Conservation (phyloP, 2,797 vertebrate species). For the Cetoscarus ocellatus region DNA sequence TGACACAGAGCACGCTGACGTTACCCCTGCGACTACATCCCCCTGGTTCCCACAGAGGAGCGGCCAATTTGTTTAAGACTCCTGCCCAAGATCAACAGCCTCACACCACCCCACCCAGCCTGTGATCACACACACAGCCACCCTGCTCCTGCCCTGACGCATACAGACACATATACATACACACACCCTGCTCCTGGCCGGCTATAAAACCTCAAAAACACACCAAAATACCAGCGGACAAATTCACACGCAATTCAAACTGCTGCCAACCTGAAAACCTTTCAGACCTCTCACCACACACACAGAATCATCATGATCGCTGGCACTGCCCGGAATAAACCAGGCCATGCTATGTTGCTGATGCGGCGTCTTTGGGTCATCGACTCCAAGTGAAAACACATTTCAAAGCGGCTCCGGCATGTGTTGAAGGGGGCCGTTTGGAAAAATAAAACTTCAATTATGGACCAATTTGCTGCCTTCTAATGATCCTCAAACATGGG, state of each 20-base stretch:
- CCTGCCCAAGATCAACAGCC: conserved; percentile 74
- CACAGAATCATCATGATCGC: conserved; percentile 29
- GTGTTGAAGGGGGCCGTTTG: conserved; percentile 20
- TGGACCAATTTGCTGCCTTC: conserved; percentile 41
- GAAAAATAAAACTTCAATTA: conserved; percentile 30
- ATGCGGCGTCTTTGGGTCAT: conserved; percentile 46
- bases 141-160: conserved; percentile 49
- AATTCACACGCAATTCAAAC: conserved; percentile 31
- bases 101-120: conserved; percentile 57
- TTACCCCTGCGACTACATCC: conserved; percentile 64
- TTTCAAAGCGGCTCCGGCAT: conserved; percentile 29
- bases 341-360: conserved; percentile 47
- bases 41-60: conserved; percentile 65
- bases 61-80: conserved; percentile 76
- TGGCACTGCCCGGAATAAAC: conserved; percentile 55
- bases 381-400: conserved; percentile 41
- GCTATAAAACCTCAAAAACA: conserved; percentile 37
- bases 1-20: conserved; percentile 65
- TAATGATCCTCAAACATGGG: conserved; percentile 55
- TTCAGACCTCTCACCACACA: conserved; percentile 50
- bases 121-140: conserved; percentile 54
- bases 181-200: conserved; percentile 35
- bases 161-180: conserved; percentile 18
- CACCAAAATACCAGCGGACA: conserved; percentile 23
- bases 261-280: conserved; percentile 47